Evolutionary conservation across 2,113 vertebrate species (phyloP).

Genomic region (Hoplias malabaricus): DNA sequence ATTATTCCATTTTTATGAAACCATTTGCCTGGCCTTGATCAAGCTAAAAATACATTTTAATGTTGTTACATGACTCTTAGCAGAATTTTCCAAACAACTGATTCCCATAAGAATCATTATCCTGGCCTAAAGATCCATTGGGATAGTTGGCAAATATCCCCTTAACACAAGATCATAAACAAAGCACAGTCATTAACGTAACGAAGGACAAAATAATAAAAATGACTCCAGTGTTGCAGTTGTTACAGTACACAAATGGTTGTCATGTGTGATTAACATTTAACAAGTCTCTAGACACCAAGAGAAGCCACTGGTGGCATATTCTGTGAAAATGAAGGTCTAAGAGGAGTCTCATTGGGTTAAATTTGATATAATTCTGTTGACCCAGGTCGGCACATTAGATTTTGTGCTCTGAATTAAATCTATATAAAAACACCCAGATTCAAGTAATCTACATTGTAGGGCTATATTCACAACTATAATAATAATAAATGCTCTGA

Average conservation of each 20-base stretch:
- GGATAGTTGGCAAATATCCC: conserved; percentile 45
- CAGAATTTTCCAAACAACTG: neutral
- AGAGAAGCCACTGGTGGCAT: neutral
- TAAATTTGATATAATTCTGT: neutral
- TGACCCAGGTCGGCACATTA: neutral
- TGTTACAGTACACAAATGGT: conserved; percentile 51
- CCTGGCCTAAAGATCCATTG: neutral
- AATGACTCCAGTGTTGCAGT: conserved; percentile 18
- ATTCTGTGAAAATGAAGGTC: neutral
- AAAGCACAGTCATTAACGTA: conserved; percentile 65
- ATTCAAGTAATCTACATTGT: too few species aligned
- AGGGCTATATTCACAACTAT: too few species aligned
- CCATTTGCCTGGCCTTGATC: neutral
- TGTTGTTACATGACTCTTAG: neutral
- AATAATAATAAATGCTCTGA: too few species aligned
- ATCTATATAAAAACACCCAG: too few species aligned
- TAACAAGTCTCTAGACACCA: conserved; percentile 43
- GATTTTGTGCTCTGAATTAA: neutral
- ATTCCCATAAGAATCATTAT: conserved; percentile 63
- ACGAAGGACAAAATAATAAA: conserved; percentile 52
- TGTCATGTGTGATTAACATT: conserved; percentile 19
- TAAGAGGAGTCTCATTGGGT: neutral
- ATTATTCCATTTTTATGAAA: neutral
- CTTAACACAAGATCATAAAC: conserved; percentile 44
- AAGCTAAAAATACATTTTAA: neutral